phyloP scores from a whole-genome alignment of 2,888 invertebrate genomes.

The Sepiola atlantica region DNA sequence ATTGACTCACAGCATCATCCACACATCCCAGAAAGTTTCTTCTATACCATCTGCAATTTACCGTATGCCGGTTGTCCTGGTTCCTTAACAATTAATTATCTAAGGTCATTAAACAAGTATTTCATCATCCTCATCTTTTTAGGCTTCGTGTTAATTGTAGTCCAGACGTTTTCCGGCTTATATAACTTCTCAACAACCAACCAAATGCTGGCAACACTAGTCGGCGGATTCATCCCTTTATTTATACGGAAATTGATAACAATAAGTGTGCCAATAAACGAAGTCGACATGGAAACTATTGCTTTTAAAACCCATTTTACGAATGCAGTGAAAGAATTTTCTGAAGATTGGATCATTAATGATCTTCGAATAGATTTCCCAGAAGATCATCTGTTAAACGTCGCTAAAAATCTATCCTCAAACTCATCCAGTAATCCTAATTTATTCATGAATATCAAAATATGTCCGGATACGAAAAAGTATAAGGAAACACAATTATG shows the following conservation, averaged over 20 bases:
- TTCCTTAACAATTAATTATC: slow-evolving; percentile 55
- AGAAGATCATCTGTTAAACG: background rate
- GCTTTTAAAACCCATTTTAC: background rate
- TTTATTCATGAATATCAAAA: background rate
- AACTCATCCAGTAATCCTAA: background rate
- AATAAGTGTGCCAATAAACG: background rate
- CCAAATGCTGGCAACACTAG: slow-evolving; percentile 62
- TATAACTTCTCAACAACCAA: slow-evolving; percentile 63
- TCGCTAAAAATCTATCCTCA: background rate
- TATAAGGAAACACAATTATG: no score
- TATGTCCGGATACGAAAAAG: background rate
- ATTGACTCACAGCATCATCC: slow-evolving; percentile 55
- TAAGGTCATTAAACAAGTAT: slow-evolving; percentile 57
- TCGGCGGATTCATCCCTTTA: slow-evolving; percentile 63
- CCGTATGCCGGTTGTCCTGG: slow-evolving; percentile 65
- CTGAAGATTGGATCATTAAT: background rate
- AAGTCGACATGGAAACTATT: background rate
- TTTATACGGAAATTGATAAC: slow-evolving; percentile 55
- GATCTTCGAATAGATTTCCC: background rate
- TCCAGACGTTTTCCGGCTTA: slow-evolving; percentile 61
- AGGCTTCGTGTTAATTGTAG: slow-evolving; percentile 61
- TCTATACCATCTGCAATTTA: slow-evolving; percentile 58
- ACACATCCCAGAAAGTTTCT: slow-evolving; percentile 62
- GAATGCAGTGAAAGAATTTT: background rate
- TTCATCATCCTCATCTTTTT: slow-evolving; percentile 61